Percentiles rank a stretch among this genome's conserved stretches.
Evolutionary conservation across 2,888 invertebrate species (phyloP).

Genomic region (Malacosoma neustria): DNA sequence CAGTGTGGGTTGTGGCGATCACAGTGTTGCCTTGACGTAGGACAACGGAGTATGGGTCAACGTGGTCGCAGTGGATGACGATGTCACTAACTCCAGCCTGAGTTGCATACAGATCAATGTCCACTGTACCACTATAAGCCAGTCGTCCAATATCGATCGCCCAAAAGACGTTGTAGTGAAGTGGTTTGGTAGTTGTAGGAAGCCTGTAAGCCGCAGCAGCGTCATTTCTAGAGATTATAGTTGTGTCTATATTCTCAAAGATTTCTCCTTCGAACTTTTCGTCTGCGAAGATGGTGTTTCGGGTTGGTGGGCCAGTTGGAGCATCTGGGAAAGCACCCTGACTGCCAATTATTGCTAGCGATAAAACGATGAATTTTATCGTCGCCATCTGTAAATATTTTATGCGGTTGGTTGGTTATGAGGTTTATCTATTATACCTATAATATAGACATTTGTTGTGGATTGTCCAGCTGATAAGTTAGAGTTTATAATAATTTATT

Average conservation of each 20-base stretch:
- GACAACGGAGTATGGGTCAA: constrained; percentile 38
- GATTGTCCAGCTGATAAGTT: too few species aligned
- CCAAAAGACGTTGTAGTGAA: constrained; percentile 65
- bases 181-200: constrained; percentile 64
- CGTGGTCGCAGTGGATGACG: constrained; percentile 42
- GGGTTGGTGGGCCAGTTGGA: constrained; percentile 20
- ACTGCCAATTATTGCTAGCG: constrained; percentile 21
- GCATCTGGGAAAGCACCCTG: constrained; percentile 28
- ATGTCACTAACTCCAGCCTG: constrained; percentile 36
- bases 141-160: constrained; percentile 39
- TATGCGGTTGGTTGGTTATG: too few species aligned
- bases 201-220: constrained; percentile 45
- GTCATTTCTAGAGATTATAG: constrained; percentile 12
- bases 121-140: constrained; percentile 43
- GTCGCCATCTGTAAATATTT: constrained; percentile 49
- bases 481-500: too few species aligned
- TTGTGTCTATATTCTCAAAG: constrained; percentile 38
- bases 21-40: constrained; percentile 34
- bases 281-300: constrained; percentile 53
- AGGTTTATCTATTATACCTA: too few species aligned
- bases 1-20: constrained; percentile 12
- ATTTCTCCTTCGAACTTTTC: constrained; percentile 45
- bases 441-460: too few species aligned
- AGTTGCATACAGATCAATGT: constrained; percentile 41
- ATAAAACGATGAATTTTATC: constrained; percentile 29